Evolutionary conservation across 2,888 invertebrate genomes (phyloP).

Genomic region (Drosophila neoperkinsi): DNA sequence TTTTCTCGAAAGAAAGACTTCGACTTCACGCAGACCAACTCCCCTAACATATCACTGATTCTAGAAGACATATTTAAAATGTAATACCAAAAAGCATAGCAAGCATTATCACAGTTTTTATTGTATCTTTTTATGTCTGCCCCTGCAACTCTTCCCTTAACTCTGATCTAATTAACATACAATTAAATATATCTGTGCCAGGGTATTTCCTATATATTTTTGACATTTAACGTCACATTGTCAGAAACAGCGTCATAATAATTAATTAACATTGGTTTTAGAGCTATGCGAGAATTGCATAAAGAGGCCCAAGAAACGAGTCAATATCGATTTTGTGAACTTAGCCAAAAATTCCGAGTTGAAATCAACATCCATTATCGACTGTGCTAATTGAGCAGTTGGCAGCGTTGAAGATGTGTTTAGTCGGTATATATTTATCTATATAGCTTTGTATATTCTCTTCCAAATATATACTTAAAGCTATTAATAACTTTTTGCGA

Average conservation of each 20-base stretch:
- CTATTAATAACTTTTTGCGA: not conserved
- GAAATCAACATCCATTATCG: slow-evolving; percentile 33
- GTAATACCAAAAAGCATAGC: not conserved
- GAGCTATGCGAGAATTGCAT: slow-evolving; percentile 38
- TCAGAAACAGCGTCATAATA: not conserved
- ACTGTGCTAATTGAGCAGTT: slow-evolving; percentile 36
- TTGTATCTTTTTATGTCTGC: not conserved
- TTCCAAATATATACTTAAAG: not conserved
- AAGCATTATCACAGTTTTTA: not conserved
- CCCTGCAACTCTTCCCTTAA: not conserved
- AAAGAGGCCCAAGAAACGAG: not conserved
- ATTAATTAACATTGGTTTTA: slow-evolving; percentile 52
- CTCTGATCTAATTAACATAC: not conserved
- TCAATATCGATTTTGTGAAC: slow-evolving; percentile 11
- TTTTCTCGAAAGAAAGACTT: not conserved
- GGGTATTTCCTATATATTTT: not conserved
- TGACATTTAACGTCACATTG: not conserved
- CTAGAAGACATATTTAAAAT: not conserved
- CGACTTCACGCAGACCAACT: not conserved
- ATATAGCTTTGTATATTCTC: slow-evolving; percentile 19
- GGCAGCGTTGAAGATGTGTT: not conserved
- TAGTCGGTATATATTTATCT: not conserved
- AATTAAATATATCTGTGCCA: not conserved
- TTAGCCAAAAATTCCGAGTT: slow-evolving; percentile 6
- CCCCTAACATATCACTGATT: accelerated